A percentile compares a stretch with the other conserved stretches of the same genome.
phyloP scores from a whole-genome alignment of 1,140 invertebrate species.

The Delia radicum region DNA sequence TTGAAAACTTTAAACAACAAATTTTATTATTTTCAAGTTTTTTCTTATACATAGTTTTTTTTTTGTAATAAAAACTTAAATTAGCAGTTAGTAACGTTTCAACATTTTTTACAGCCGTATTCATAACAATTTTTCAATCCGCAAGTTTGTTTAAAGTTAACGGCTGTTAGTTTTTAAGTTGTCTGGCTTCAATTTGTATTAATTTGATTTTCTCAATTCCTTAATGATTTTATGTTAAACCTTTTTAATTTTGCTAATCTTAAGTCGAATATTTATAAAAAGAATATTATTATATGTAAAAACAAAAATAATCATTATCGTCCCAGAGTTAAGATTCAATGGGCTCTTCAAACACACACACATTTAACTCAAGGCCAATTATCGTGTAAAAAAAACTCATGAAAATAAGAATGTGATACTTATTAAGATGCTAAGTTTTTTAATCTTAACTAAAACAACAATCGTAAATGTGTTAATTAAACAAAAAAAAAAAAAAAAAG shows the following conservation, averaged over 20 bases:
- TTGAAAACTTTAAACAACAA: too few relatives aligned
- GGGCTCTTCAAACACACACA: neutral
- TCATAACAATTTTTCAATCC: too few relatives aligned
- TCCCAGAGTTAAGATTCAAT: neutral
- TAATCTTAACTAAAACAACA: neutral
- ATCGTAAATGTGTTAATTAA: constrained; percentile 5
- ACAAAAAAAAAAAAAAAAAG: neutral
- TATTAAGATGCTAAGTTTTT: constrained; percentile 23
- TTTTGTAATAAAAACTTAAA: too few relatives aligned
- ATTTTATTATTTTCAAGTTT: too few relatives aligned
- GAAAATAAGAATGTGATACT: constrained; percentile 19
- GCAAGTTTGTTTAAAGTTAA: too few relatives aligned
- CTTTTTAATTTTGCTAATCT: neutral
- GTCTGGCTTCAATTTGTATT: neutral
- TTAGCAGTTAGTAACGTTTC: too few relatives aligned
- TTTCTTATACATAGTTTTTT: too few relatives aligned
- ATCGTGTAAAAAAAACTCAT: constrained; percentile 10
- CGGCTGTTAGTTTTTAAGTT: neutral
- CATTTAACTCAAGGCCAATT: neutral
- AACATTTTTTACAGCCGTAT: too few relatives aligned
- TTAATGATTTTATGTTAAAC: neutral
- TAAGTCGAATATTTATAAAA: constrained; percentile 4
- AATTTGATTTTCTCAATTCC: neutral
- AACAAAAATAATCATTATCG: neutral
- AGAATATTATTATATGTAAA: neutral